Percentiles rank a stretch among this genome's conserved stretches.
phyloP scores from a whole-genome alignment of 2,888 invertebrate species.

The Rhodophaea formosa region DNA sequence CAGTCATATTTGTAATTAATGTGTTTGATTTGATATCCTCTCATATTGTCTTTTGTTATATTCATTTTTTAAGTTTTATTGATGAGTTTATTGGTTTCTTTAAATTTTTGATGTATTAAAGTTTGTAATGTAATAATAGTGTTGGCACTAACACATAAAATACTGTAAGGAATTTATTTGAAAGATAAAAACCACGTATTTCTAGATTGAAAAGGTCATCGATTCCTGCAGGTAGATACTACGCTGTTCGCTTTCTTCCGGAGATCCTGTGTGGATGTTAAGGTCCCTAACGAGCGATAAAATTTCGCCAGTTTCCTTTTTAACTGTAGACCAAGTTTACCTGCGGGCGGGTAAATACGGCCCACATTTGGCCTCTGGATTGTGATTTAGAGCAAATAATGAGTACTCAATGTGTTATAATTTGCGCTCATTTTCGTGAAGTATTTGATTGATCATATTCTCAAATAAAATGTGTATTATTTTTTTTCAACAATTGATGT shows the following conservation, averaged over 20 bases:
- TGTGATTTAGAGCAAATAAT: constrained; percentile 69
- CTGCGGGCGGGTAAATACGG: constrained; percentile 77
- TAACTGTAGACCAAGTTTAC: constrained; percentile 72
- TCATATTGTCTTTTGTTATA: too few relatives aligned
- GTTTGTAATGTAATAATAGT: too few relatives aligned
- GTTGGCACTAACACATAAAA: too few relatives aligned
- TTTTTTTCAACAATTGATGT: too few relatives aligned
- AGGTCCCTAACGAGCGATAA: constrained; percentile 77
- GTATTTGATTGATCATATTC: too few relatives aligned
- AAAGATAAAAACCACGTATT: too few relatives aligned
- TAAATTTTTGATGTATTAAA: too few relatives aligned
- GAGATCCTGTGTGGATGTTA: constrained; percentile 44
- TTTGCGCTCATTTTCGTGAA: constrained; percentile 36
- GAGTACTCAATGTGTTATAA: constrained; percentile 49
- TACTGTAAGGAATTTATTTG: too few relatives aligned
- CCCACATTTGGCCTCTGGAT: constrained; percentile 66
- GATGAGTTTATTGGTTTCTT: too few relatives aligned
- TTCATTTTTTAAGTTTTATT: too few relatives aligned
- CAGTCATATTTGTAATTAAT: constrained; percentile 40
- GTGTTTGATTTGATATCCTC: too few relatives aligned
- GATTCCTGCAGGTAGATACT: constrained; percentile 44
- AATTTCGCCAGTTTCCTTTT: constrained; percentile 69
- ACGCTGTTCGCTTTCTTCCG: constrained; percentile 34
- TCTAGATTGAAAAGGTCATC: constrained; percentile 41
- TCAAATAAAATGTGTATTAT: too few relatives aligned